phyloP scores from a whole-genome alignment of 2,888 invertebrate species.

The Lissonota sp. region DNA sequence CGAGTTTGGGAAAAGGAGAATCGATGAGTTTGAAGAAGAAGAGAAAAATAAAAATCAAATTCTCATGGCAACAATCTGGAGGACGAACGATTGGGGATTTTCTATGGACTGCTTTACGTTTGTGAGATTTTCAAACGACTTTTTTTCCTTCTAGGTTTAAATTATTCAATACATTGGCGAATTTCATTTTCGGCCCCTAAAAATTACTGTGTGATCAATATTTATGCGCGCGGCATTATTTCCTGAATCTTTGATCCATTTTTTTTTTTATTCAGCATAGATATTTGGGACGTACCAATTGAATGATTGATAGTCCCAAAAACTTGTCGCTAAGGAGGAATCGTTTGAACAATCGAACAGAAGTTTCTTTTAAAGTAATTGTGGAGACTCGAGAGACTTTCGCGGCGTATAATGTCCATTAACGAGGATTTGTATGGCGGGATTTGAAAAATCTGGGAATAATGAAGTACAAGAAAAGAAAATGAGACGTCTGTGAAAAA shows the following conservation, averaged over 20 bases:
- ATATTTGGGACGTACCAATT: too few species aligned
- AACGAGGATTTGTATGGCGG: neutral
- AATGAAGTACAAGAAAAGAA: slow-evolving; percentile 17
- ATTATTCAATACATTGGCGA: too few species aligned
- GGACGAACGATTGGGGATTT: slow-evolving; percentile 74
- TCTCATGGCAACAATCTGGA: slow-evolving; percentile 82
- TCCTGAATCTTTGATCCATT: too few species aligned
- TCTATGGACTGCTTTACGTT: slow-evolving; percentile 62
- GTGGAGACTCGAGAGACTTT: neutral
- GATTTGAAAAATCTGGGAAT: slow-evolving; percentile 19
- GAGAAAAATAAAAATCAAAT: slow-evolving; percentile 69
- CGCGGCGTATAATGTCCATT: neutral
- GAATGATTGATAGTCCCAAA: too few species aligned
- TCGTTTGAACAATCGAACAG: too few species aligned
- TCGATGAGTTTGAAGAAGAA: slow-evolving; percentile 52
- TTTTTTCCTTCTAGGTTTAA: neutral
- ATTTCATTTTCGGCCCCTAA: too few species aligned
- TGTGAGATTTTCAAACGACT: slow-evolving; percentile 14
- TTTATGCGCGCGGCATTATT: too few species aligned
- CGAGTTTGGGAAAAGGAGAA: slow-evolving; percentile 47
- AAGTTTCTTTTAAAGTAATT: too few species aligned
- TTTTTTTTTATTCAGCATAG: too few species aligned
- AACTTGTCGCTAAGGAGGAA: too few species aligned
- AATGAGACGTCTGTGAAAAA: slow-evolving; percentile 37
- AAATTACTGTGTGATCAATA: too few species aligned